Evolutionary conservation across 37 sponge, comb jelly and placozoan genomes (phyloP).

Genomic region (Spongilla lacustris): DNA sequence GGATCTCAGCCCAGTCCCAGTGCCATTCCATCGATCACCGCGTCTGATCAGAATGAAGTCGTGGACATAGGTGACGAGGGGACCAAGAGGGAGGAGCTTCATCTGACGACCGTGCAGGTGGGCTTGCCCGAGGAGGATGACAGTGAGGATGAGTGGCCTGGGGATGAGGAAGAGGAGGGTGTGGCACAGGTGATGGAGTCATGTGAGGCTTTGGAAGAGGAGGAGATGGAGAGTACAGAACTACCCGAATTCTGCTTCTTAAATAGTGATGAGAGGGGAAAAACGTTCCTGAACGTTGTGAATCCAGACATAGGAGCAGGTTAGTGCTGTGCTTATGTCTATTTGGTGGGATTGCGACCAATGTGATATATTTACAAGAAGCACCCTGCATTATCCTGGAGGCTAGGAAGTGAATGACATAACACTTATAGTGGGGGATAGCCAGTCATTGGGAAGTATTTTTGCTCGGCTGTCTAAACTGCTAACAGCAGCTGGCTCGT

Average conservation of each 20-base stretch:
- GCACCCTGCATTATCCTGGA: too few relatives aligned
- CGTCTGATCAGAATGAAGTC: neutral
- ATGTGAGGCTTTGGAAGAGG: too few relatives aligned
- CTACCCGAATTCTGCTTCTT: conserved; percentile 42
- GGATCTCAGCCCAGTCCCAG: conserved; percentile 1
- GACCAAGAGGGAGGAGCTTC: conserved; percentile 15
- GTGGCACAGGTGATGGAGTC: conserved; percentile 37
- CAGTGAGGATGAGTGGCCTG: conserved; percentile 28
- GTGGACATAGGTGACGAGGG: neutral
- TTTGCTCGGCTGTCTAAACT: too few relatives aligned
- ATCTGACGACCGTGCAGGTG: conserved; percentile 47
- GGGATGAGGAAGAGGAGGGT: neutral
- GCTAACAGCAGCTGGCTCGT: too few relatives aligned
- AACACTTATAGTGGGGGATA: neutral
- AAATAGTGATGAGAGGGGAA: conserved; percentile 50
- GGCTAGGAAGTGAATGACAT: neutral
- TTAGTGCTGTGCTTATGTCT: neutral
- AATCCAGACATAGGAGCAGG: conserved; percentile 61
- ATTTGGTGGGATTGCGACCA: neutral
- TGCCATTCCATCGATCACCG: neutral
- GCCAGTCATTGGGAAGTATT: neutral
- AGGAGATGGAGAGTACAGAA: conserved; percentile 25
- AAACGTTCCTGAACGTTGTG: conserved; percentile 58
- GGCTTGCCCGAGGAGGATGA: conserved; percentile 8
- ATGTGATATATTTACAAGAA: too few relatives aligned